Base-by-base conservation (phyloP, 2,888 invertebrate genomes). In the Synergus gifuensis region DNA sequence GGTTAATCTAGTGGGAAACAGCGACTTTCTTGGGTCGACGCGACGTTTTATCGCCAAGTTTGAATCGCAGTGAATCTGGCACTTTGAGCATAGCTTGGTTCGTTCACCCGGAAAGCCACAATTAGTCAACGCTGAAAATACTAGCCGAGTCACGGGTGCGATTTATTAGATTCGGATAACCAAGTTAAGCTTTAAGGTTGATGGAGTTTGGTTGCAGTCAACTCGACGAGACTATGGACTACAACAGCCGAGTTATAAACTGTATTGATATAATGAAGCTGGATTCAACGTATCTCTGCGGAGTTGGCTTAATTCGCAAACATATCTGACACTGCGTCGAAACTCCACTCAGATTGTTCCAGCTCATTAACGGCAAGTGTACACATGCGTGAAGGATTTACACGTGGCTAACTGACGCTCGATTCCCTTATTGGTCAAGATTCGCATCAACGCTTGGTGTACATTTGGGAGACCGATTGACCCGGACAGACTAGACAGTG, bases 1-100 rank as follows among this genome's bases (percentile, higher is more conserved):
- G 81, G 81, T 83, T 82, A 82, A 84, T 83, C 83, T 83, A 83
- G 82, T 82, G 82, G 84, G 84, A 83, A 82, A 83, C 54, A 73
- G 73, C 28, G 73, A 73, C 54, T 73, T 73, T 73, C 73, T 73
- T 73, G 73, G 28, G 49, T 73, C n/a, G 73, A 54, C 54, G 40
- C 54, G 36, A 73, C 12, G 73, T 73, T 73, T 73, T 73, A 73
- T 54, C 73, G 73, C 36, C n/a, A 54, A 73, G 54, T 54, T 54
- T 54, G 73, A 73, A 73, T 73, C 73, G 54, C 73, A 73, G 28
- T 54, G 73, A 54, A 73, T 73, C 54, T 73, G 54, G 49, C 49
- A 69, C 40, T 73, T 42, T 16, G 36, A 73, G 28, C 36, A 73
- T n/a, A 40, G 73, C 49, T 22, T 40, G 73, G 73, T 54, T 73